These are phyloP conservation scores for Myotis brandtii DNA, from an alignment of 2,113 vertebrate species.

Conservation along the genomic window DNA sequence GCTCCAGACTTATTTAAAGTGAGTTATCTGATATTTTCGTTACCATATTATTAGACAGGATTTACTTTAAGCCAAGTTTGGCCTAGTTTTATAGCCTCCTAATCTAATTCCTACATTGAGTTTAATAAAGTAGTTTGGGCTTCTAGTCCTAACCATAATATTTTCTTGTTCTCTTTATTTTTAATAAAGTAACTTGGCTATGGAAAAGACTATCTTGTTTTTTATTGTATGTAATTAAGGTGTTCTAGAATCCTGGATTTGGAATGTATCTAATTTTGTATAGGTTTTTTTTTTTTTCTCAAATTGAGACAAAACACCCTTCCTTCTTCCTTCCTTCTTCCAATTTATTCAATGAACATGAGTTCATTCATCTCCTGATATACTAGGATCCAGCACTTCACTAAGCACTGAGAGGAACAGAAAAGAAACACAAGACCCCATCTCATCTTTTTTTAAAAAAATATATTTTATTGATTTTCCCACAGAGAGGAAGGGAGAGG, in stretches of 20 bases:
- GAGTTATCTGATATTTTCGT: slow-evolving; percentile 10
- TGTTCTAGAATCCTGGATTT: slow-evolving; percentile 2
- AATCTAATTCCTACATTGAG: slow-evolving; percentile 36
- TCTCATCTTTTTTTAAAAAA: not conserved
- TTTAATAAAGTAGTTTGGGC: not conserved
- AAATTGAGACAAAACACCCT: not conserved
- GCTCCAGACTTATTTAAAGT: slow-evolving; percentile 12
- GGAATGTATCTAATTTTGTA: slow-evolving; percentile 23
- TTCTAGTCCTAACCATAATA: not conserved
- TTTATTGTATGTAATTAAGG: not conserved
- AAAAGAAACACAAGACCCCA: not conserved
- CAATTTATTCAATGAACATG: not conserved
- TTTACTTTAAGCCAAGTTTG: slow-evolving; percentile 23
- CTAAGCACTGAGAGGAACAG: not conserved
- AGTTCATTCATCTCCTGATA: not conserved
- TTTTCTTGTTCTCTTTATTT: slow-evolving; percentile 15
- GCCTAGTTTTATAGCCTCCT: not conserved
- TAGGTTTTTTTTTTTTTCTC: not conserved
- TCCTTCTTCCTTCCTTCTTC: not conserved
- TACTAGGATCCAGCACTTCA: not conserved
- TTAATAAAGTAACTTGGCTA: not conserved
- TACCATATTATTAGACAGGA: not conserved
- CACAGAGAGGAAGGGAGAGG: too few relatives aligned
- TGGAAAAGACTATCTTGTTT: not conserved
- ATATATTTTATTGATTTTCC: too few relatives aligned